Evolutionary conservation across 2,113 vertebrate species (phyloP).

Genomic region (Charina bottae): DNA sequence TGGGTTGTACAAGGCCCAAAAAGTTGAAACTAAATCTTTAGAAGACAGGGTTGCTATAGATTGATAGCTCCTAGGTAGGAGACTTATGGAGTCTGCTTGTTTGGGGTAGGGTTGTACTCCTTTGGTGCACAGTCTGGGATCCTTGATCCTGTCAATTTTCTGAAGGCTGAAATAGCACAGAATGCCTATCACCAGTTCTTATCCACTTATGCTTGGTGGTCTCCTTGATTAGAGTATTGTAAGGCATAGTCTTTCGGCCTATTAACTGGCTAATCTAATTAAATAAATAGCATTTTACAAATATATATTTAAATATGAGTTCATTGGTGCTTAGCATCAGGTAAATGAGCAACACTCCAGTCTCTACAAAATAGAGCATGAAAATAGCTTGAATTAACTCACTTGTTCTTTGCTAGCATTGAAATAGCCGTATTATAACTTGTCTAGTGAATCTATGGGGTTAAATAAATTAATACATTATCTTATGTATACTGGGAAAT

Average conservation of each 20-base stretch:
- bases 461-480: neutral
- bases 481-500: slow-evolving; percentile 14
- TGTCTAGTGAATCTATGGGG: slow-evolving; percentile 6
- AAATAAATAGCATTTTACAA: neutral
- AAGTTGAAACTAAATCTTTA: no score
- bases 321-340: neutral
- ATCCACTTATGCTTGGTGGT: neutral
- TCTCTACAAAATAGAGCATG: neutral
- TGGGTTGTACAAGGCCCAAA: no score
- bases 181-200: neutral
- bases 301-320: neutral
- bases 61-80: no score
- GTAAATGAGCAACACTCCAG: neutral
- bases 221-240: neutral
- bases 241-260: neutral
- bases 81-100: no score
- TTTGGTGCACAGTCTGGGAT: no score
- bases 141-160: no score
- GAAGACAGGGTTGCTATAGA: no score
- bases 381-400: neutral
- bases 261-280: neutral
- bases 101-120: no score
- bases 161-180: neutral
- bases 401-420: slow-evolving; percentile 6
- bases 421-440: slow-evolving; percentile 10